phyloP scores from a whole-genome alignment of 35 echinoderm and acorn worm species.

The Chiridota heheva region DNA sequence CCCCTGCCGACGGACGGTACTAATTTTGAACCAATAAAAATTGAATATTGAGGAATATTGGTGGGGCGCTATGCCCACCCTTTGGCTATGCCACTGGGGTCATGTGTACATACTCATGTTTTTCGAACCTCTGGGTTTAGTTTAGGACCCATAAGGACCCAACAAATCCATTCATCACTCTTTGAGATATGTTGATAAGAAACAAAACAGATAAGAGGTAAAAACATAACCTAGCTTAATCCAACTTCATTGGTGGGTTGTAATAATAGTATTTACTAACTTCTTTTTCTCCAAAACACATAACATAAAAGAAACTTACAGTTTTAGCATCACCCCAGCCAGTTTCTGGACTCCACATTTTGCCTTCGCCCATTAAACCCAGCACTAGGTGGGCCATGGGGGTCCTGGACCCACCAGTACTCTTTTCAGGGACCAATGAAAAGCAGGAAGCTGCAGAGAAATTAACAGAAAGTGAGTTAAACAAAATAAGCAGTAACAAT shows the following conservation, averaged over 20 bases:
- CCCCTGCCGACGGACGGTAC: too few relatives aligned
- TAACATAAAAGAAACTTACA: constrained; percentile 28
- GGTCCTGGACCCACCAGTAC: constrained; percentile 85
- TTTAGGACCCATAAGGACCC: too few relatives aligned
- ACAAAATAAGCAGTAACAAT: constrained; percentile 5
- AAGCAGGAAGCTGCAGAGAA: constrained; percentile 66
- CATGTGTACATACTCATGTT: too few relatives aligned
- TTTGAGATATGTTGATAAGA: too few relatives aligned
- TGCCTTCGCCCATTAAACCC: constrained; percentile 95
- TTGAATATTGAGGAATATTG: too few relatives aligned
- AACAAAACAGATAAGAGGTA: too few relatives aligned
- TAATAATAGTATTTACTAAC: neutral
- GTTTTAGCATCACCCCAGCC: constrained; percentile 77
- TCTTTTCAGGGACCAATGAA: constrained; percentile 80
- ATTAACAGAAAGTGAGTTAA: neutral
- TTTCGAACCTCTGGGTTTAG: too few relatives aligned
- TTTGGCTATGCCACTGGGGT: too few relatives aligned
- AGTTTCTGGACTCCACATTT: constrained; percentile 97
- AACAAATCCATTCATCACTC: too few relatives aligned
- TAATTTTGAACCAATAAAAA: too few relatives aligned
- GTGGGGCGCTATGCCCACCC: too few relatives aligned
- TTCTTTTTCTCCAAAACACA: neutral
- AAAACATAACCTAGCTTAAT: too few relatives aligned
- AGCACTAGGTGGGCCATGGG: constrained; percentile 83
- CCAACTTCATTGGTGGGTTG: neutral